These are phyloP conservation scores for Apamea epomidion DNA, from an alignment of 2,888 invertebrate species.

Conservation along the genomic window DNA sequence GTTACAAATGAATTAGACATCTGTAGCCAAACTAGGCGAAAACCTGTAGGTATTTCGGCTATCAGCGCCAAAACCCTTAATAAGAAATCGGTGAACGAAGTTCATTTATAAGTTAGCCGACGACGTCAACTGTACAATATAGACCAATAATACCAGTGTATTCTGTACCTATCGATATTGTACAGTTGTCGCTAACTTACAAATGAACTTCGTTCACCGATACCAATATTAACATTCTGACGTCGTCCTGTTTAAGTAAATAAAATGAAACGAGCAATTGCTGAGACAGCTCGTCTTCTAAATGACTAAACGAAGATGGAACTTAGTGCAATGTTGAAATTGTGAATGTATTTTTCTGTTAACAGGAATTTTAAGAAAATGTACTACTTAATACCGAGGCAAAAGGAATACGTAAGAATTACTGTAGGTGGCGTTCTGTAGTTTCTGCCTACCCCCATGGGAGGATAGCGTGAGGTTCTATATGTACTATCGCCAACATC, in stretches of 20 bases:
- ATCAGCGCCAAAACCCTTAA: too few relatives aligned
- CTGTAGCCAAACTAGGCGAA: too few relatives aligned
- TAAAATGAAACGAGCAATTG: constrained; percentile 25
- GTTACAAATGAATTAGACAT: too few relatives aligned
- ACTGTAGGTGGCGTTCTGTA: not conserved
- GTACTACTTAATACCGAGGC: not conserved
- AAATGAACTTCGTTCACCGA: constrained; percentile 49
- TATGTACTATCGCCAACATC: not conserved
- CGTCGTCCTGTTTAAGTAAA: constrained; percentile 43
- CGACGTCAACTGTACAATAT: too few relatives aligned
- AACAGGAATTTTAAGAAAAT: not conserved
- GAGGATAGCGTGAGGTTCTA: not conserved
- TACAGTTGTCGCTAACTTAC: constrained; percentile 23
- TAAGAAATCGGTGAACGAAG: too few relatives aligned
- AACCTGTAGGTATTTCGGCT: too few relatives aligned
- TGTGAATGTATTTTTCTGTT: not conserved
- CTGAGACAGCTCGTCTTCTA: constrained; percentile 12
- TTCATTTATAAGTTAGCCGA: too few relatives aligned
- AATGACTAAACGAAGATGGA: constrained; percentile 13
- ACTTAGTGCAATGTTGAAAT: not conserved
- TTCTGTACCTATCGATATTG: constrained; percentile 1
- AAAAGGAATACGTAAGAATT: not conserved
- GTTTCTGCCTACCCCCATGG: not conserved
- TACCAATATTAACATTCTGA: constrained; percentile 52
- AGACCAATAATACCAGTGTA: too few relatives aligned